Conservation (phyloP, 2,113 vertebrate species). For the Hippocampus abdominalis region DNA sequence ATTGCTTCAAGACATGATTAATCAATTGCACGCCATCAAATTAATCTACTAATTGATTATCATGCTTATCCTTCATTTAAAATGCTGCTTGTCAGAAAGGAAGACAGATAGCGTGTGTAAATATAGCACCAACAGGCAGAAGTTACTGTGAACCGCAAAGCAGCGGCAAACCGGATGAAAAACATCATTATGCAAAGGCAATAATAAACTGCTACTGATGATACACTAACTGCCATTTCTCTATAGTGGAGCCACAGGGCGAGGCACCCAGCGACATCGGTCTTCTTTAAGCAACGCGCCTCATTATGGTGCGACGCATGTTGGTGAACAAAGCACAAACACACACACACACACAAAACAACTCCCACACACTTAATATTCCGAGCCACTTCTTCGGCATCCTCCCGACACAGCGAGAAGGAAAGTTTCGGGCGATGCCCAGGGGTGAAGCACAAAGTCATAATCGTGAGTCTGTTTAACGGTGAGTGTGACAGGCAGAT, state of each 20-base stretch:
- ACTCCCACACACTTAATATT: conserved; percentile 40
- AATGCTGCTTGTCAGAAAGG: conserved; percentile 11
- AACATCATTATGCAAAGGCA: conserved; percentile 61
- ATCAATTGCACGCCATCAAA: not conserved
- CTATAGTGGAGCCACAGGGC: conserved; percentile 64
- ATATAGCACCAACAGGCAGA: conserved; percentile 20
- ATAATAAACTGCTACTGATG: conserved; percentile 61
- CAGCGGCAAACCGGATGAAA: conserved; percentile 6
- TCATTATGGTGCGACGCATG: conserved; percentile 43
- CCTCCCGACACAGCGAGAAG: conserved; percentile 23
- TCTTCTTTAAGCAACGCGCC: conserved; percentile 65
- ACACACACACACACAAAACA: conserved; percentile 17
- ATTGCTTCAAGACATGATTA: not conserved
- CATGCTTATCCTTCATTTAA: not conserved
- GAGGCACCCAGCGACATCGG: conserved; percentile 57
- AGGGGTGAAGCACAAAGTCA: conserved; percentile 48
- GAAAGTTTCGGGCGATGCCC: conserved; percentile 38
- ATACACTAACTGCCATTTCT: conserved; percentile 67
- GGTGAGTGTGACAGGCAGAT: conserved; percentile 55
- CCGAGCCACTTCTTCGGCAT: conserved; percentile 19
- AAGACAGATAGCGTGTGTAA: conserved; percentile 4
- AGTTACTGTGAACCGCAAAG: conserved; percentile 33
- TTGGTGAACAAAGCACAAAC: conserved; percentile 20
- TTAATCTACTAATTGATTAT: not conserved
- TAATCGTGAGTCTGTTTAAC: conserved; percentile 56